These are phyloP conservation scores for Batillaria attramentaria DNA, from an alignment of 1,140 invertebrate genomes.

Conservation along the genomic window DNA sequence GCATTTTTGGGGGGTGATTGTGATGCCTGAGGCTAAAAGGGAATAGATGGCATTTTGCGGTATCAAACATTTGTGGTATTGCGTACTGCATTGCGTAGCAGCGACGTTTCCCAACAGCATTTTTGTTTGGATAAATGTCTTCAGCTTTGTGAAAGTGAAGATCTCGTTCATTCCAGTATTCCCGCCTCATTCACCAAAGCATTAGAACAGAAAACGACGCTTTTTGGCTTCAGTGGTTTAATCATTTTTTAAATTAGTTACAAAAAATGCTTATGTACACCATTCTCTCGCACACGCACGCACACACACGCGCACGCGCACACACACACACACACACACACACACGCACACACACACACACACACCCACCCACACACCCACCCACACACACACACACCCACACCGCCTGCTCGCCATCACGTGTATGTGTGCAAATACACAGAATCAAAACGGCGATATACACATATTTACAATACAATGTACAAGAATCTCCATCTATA, in stretches of 20 bases:
- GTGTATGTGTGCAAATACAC: too few species aligned
- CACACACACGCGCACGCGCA: not conserved
- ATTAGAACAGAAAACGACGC: not conserved
- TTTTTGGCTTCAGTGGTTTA: not conserved
- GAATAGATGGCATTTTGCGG: too few species aligned
- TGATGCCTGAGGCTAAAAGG: too few species aligned
- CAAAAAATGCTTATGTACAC: not conserved
- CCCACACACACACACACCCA: not conserved
- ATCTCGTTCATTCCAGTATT: not conserved
- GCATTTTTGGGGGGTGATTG: too few species aligned
- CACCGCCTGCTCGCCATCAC: too few species aligned
- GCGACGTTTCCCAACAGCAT: not conserved
- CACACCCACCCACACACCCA: not conserved
- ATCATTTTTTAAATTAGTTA: not conserved
- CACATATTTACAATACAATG: too few species aligned
- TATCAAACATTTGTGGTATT: too few species aligned
- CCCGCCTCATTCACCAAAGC: not conserved
- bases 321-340: constrained; percentile 13
- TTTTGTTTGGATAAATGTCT: not conserved
- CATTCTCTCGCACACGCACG: not conserved
- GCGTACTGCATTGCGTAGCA: too few species aligned
- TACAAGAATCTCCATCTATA: too few species aligned
- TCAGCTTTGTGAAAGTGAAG: not conserved
- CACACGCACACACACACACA: constrained; percentile 18
- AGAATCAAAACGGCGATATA: too few species aligned